Base-by-base conservation (phyloP, 2,113 vertebrate species). In the Calyptomena viridis region DNA sequence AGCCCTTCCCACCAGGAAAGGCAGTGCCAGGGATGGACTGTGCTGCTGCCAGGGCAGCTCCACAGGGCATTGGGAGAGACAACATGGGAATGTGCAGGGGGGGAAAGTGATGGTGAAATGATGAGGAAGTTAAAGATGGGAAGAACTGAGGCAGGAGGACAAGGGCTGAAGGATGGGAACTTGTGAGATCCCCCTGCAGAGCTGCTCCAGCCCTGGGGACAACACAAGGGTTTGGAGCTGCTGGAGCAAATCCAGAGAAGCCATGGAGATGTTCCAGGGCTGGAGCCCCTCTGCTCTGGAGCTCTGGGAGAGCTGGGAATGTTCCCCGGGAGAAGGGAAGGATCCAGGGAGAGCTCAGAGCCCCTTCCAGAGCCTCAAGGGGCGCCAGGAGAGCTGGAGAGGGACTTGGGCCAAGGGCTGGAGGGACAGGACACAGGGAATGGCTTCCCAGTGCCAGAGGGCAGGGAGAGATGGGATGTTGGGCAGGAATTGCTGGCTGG, bases 81-180 rank as follows among this genome's bases (percentile, higher is more conserved):
- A 15, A 37, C 20, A 5, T 1, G 6, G 31, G 24, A 23, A 24
- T 0, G 7, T 3, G 6, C 8, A 6, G 28, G 30, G 52, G 7
- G 9, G 46, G 4, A 71, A 46, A 27, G 24, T 21, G 14, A 5
- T 0, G 3, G 2, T 2, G 35, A 23, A 44, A 30, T 1, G 8
- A n/a, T 2, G 55, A 40, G 72, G 19, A 80, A 25, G 24, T 2
- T 21, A 16, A 12, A 12, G 10, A 12, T 2, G 37, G 31, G 22
- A 10, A 23, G 30, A 69, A 14, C 14, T 1, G 27, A 24, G 44
- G 37, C 6, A 6, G 49, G 33, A 44, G 9, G 8, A 37, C 40
- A 25, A 35, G 20, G 68, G 40, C 27, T 14, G 55, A 28, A 64
- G 30, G 11, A 47, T 50, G 69, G 23, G 42, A 7, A 15, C 10